Base-by-base conservation (phyloP, 2,113 vertebrate species). In the Sialia sialis region DNA sequence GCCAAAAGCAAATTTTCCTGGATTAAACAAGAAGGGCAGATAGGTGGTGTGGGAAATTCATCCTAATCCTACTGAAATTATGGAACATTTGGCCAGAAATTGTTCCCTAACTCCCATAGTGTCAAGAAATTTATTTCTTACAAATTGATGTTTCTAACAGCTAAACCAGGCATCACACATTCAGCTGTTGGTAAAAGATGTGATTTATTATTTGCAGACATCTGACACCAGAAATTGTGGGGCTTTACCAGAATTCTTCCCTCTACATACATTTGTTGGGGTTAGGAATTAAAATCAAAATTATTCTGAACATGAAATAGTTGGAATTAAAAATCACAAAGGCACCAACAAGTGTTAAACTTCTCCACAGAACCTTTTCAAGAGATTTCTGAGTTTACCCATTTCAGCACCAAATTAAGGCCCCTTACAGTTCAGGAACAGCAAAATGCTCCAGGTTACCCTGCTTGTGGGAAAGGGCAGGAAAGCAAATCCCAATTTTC, bases 101-200 rank as follows among this genome's bases (percentile, higher is more conserved):
- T 25, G 1, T 30, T 87, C 80, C 56, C 30, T 38, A 36, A 16
- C 2, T 34, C 59, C n/a, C 55, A 34, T 2, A 34, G 10, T 22
- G 18, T 38, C 4, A 36, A 73, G 18, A 36, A 48, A 58, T 2
- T 3, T 2, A 0, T 3, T 5, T n/a, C 36, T 85, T 52, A 59
- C 16, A 94, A 63, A 72, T 2, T 3, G 1, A 7, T 46, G 23
- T 52, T 48, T 43, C 52, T 38, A 51, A 9, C 0, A 49, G 22
- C n/a, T 19, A 77, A 75, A 67, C 3, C 22, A 59, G 21, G 4
- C 46, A 30, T 25, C 30, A 32, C 51, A 76, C 19, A 9, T 51
- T 5, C 51, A 56, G 30, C 52, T 89, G 5, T 9, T 46, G 62
- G 26, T 60, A 46, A 67, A 66, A 73, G 4, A 19, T 13, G 20